Conservation (phyloP, 2,888 invertebrate genomes). For the Cantharis nigra region DNA sequence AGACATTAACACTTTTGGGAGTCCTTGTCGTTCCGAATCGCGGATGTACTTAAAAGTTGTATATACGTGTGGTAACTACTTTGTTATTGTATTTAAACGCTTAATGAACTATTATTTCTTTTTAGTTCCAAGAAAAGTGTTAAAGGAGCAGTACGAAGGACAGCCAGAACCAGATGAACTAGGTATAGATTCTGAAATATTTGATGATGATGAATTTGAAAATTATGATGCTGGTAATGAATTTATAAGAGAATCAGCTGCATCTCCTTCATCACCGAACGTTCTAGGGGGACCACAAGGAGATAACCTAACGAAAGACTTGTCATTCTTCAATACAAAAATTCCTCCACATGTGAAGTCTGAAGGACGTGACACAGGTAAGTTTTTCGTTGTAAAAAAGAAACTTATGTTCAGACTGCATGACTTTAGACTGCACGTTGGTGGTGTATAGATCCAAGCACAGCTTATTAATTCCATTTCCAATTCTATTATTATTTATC, state of each 20-base stretch:
- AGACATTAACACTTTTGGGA: conserved; percentile 81
- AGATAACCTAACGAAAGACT: conserved; percentile 49
- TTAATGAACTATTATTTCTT: conserved; percentile 19
- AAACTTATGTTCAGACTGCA: not conserved
- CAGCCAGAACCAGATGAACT: conserved; percentile 79
- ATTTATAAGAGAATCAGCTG: conserved; percentile 62
- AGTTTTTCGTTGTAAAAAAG: conserved; percentile 28
- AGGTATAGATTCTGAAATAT: conserved; percentile 49
- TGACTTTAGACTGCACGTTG: not conserved
- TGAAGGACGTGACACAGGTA: conserved; percentile 49
- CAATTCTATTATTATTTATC: not conserved
- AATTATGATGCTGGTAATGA: conserved; percentile 58
- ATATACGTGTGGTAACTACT: conserved; percentile 79
- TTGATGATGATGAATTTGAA: conserved; percentile 60
- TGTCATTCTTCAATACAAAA: conserved; percentile 43
- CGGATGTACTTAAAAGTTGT: conserved; percentile 85
- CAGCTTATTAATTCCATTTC: not conserved
- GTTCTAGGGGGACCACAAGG: conserved; percentile 54
- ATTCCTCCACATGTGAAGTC: conserved; percentile 45
- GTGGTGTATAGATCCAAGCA: not conserved
- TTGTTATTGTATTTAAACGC: not conserved
- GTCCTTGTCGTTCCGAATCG: conserved; percentile 78
- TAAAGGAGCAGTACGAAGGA: conserved; percentile 82
- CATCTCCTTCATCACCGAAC: conserved; percentile 63
- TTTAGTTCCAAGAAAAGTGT: conserved; percentile 80